These are phyloP conservation scores for Petroica traversi DNA, from an alignment of 2,113 vertebrate genomes.

Conservation along the genomic window DNA sequence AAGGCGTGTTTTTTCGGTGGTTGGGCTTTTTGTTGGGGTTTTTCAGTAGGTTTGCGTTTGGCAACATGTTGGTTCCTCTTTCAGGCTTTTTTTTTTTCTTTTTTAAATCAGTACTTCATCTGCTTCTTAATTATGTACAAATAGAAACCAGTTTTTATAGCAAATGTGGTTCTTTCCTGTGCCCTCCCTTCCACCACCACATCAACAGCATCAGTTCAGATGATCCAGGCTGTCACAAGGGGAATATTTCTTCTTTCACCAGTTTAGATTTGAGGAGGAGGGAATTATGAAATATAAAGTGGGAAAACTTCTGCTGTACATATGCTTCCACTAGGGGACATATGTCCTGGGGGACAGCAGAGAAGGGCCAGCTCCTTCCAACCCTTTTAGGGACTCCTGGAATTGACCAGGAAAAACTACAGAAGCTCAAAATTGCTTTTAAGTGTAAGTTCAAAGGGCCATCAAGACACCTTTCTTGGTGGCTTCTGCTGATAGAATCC, in stretches of 20 bases:
- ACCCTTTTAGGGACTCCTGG: background rate
- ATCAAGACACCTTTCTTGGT: background rate
- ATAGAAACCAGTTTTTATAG: slow-evolving; percentile 51
- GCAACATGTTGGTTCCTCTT: slow-evolving; percentile 55
- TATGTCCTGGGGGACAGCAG: background rate
- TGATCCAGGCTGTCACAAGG: background rate
- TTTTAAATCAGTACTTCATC: slow-evolving; percentile 17
- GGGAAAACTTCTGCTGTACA: background rate
- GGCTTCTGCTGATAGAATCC: background rate
- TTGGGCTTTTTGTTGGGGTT: slow-evolving; percentile 45
- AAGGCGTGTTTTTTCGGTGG: slow-evolving; percentile 26
- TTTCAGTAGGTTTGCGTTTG: slow-evolving; percentile 17
- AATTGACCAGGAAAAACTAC: background rate
- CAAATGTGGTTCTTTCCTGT: background rate
- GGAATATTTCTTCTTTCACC: background rate
- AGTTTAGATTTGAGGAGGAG: background rate
- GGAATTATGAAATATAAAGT: slow-evolving; percentile 1
- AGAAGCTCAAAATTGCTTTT: background rate
- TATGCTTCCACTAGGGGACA: background rate
- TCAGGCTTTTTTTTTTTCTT: slow-evolving; percentile 15
- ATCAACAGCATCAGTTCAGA: background rate
- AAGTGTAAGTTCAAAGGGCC: background rate
- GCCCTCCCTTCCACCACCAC: background rate
- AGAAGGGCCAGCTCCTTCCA: background rate
- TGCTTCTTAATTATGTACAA: slow-evolving; percentile 52